Evolutionary conservation across 2,113 vertebrate genomes (phyloP).

Genomic region (Todiramphus chloris): DNA sequence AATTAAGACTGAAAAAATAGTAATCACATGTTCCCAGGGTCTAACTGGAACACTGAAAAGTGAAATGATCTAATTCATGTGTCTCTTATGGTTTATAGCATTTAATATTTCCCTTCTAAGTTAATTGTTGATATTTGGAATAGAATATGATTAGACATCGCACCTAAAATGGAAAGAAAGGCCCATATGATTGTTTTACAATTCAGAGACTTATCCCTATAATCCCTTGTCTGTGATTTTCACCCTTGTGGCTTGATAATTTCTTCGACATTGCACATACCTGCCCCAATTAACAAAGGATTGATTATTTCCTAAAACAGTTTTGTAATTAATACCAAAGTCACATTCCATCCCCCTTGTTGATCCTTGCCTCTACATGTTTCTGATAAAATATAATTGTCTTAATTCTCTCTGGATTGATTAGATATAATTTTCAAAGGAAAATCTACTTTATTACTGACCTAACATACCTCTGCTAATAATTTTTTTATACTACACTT

Average conservation of each 20-base stretch:
- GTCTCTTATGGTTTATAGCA: background rate
- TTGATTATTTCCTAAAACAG: constrained; percentile 69
- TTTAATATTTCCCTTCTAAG: constrained; percentile 12
- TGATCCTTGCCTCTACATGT: constrained; percentile 57
- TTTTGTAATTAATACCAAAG: constrained; percentile 69
- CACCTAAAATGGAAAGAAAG: background rate
- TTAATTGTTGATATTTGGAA: constrained; percentile 29
- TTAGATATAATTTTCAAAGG: constrained; percentile 66
- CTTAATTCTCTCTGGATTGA: constrained; percentile 70
- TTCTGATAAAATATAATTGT: constrained; percentile 77
- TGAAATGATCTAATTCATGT: background rate
- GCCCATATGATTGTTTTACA: background rate
- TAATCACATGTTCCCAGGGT: background rate
- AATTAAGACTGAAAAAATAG: constrained; percentile 5
- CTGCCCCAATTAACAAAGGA: constrained; percentile 51
- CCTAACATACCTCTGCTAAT: constrained; percentile 69
- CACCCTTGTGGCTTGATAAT: constrained; percentile 38
- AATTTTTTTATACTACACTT: constrained; percentile 64
- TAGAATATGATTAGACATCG: background rate
- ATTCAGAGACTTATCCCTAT: background rate
- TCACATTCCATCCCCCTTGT: constrained; percentile 22
- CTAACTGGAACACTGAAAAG: background rate
- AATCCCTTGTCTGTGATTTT: constrained; percentile 7
- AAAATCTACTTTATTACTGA: constrained; percentile 72
- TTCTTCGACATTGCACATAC: constrained; percentile 51